Base-by-base conservation (phyloP, 2,113 vertebrate species). In the Castor canadensis region DNA sequence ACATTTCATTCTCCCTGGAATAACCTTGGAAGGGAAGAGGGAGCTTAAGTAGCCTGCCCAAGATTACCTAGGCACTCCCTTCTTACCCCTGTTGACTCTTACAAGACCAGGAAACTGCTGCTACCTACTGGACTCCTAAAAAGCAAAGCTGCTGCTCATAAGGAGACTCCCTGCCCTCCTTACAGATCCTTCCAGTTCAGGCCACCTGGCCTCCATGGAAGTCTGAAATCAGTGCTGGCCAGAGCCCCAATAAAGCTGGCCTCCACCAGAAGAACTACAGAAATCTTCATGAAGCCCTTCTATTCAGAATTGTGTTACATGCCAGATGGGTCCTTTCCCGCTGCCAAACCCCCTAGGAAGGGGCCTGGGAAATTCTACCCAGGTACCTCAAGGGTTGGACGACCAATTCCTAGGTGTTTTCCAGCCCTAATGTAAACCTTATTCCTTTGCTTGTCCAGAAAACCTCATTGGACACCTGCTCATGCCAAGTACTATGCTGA, bases 161-260 rank as follows among this genome's bases (percentile, higher is more conserved):
- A 9, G 26, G 72, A 49, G 64, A 30, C 13, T 3, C 54, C 26
- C 38, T 62, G 38, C 26, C 32, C 35, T 47, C 69, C 43, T 72
- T 1, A 17, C 0, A 0, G 3, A 0, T n/a, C 58, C n/a, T 62
- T 52, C 35, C n/a, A 35, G 8, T 17, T 71, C 45, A 32, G 52
- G 71, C n/a, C n/a, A 20, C 43, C 38, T 35, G 73, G 72, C 19
- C 32, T 89, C 38, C 28, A 1, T 3, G 49, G 84, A 43, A 73
- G 40, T 19, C 47, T 8, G 20, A 71, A 66, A 45, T 58, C 66
- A 40, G 86, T 3, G 3, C 47, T 54, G 32, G 16, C 66, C 83
- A 45, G 75, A 77, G 30, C 47, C 47, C 4, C 1, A 1, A 1
- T 1, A 45, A 56, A 72, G 35, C 76, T 49, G 60, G 54, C 19